These are phyloP conservation scores for Micropoecilia bifurca DNA, from an alignment of 2,797 vertebrate genomes.

Conservation along the genomic window DNA sequence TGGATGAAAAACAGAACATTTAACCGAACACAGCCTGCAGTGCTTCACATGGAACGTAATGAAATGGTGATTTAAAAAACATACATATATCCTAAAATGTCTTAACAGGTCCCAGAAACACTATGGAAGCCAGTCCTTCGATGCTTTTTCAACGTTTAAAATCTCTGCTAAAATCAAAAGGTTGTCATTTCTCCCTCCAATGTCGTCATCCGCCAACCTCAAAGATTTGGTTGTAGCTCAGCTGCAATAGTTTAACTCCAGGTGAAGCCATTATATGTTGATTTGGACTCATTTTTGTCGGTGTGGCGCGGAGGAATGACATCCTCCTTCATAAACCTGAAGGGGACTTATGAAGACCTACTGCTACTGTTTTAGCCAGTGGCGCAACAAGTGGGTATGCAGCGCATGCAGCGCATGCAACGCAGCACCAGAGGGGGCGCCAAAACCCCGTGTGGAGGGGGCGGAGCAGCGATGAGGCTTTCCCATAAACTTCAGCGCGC, in stretches of 20 bases:
- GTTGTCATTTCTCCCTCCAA: background rate
- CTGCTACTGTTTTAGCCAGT: background rate
- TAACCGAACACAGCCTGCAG: background rate
- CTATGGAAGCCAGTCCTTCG: background rate
- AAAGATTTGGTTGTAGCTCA: too few relatives aligned
- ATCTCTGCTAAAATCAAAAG: background rate
- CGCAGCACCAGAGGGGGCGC: too few relatives aligned
- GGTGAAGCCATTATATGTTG: background rate
- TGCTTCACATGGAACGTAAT: background rate
- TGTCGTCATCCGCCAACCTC: too few relatives aligned
- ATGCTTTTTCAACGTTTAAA: background rate
- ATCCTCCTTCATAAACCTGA: background rate
- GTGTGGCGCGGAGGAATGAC: background rate
- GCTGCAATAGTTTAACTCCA: background rate
- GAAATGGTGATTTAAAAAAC: background rate
- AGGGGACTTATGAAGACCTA: conserved; percentile 6
- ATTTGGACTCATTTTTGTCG: background rate
- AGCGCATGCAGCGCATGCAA: too few relatives aligned
- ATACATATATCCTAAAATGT: background rate
- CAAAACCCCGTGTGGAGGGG: too few relatives aligned
- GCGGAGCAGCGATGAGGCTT: too few relatives aligned
- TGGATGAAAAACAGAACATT: background rate
- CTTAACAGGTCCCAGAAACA: conserved; percentile 10
- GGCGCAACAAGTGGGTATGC: too few relatives aligned
- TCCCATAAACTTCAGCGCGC: too few relatives aligned